These are phyloP conservation scores for Hemitrygon akajei DNA, from an alignment of 2,797 vertebrate species.

Conservation along the genomic window DNA sequence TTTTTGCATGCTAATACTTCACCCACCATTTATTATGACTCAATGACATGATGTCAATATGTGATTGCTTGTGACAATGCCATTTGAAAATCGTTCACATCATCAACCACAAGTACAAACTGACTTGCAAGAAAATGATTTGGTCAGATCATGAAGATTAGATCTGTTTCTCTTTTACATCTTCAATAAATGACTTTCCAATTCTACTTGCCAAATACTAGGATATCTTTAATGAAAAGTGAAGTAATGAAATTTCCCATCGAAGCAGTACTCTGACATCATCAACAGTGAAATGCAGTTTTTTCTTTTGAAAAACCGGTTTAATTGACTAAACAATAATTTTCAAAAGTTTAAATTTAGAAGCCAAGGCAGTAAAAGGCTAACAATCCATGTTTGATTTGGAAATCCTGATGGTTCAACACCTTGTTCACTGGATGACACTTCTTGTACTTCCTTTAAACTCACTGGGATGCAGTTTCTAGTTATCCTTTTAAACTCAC, in stretches of 20 bases:
- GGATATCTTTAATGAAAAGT: not conserved
- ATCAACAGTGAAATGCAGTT: not conserved
- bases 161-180: not conserved
- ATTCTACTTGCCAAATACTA: not conserved
- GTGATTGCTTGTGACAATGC: conserved; percentile 44
- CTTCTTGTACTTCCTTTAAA: too few species aligned
- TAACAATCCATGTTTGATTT: too few species aligned
- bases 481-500: too few species aligned
- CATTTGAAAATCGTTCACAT: not conserved
- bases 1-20: conserved; percentile 49
- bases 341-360: too few species aligned
- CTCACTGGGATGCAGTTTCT: too few species aligned
- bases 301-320: not conserved
- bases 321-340: too few species aligned
- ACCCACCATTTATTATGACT: conserved; percentile 51
- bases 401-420: too few species aligned
- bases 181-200: not conserved
- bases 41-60: conserved; percentile 51
- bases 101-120: not conserved
- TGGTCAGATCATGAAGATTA: not conserved
- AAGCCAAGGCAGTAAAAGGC: too few species aligned
- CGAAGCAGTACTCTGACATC: too few species aligned
- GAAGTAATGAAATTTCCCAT: not conserved
- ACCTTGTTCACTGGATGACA: too few species aligned
- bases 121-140: not conserved